phyloP scores from a whole-genome alignment of 2,888 invertebrate genomes.

The Tanytarsus gracilentus region DNA sequence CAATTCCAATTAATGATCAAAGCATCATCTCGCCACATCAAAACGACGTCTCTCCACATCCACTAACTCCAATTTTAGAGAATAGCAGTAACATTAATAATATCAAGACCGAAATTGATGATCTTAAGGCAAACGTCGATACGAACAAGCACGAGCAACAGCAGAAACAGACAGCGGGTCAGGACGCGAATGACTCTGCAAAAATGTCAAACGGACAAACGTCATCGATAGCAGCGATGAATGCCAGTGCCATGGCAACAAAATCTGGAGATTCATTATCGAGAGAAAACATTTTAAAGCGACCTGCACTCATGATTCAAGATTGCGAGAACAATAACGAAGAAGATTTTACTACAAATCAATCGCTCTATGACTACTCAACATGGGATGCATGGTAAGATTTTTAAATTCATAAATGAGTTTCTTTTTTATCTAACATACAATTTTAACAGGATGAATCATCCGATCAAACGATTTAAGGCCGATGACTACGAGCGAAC shows the following conservation, averaged over 20 bases:
- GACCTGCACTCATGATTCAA: slow-evolving; percentile 68
- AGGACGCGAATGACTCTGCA: background rate
- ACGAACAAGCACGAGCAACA: background rate
- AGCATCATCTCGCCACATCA: slow-evolving; percentile 50
- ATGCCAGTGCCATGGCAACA: background rate
- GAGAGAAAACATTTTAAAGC: too few species aligned
- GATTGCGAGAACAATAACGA: slow-evolving; percentile 70
- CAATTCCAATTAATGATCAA: slow-evolving; percentile 51
- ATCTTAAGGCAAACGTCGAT: background rate
- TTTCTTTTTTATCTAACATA: background rate
- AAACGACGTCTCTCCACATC: slow-evolving; percentile 31
- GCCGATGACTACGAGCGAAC: slow-evolving; percentile 39
- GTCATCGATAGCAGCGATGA: slow-evolving; percentile 26
- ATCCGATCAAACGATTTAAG: slow-evolving; percentile 76
- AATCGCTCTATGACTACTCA: slow-evolving; percentile 82
- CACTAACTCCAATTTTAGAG: slow-evolving; percentile 3
- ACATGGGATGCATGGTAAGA: slow-evolving; percentile 73
- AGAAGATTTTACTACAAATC: slow-evolving; percentile 70
- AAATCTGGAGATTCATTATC: too few species aligned
- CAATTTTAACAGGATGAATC: slow-evolving; percentile 58
- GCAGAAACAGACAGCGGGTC: background rate
- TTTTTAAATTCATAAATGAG: background rate
- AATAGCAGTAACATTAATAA: slow-evolving; percentile 19
- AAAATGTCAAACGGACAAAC: background rate
- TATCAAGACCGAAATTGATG: slow-evolving; percentile 11